Base-by-base conservation (phyloP, 2,888 invertebrate genomes). In the Cantharis flavilabris region DNA sequence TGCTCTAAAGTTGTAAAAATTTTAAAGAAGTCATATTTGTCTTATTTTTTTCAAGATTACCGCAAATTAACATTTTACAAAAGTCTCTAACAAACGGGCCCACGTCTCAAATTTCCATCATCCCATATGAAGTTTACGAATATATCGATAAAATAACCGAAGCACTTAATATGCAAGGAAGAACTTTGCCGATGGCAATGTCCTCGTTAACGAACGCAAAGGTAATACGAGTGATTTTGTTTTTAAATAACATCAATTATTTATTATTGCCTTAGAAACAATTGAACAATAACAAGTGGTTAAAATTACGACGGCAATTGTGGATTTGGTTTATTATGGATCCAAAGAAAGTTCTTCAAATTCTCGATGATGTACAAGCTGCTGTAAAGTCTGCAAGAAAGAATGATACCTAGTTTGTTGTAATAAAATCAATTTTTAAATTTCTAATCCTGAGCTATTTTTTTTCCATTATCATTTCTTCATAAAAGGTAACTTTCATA, bases 301-400 rank as follows among this genome's bases (percentile, higher is more conserved):
- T 85, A n/a, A 80, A 81, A 13, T 82, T 83, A 71, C 74, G 77
- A 16, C 81, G 84, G 23, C 84, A 84, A 69, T 79, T 86, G 20
- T 82, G 80, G 80, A 81, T 81, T 76, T 79, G 74, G 65, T 81
- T 81, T 62, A 63, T 81, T 3, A n/a, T 69, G 1, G 69, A 77
- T 62, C 81, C 81, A n/a, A 76, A 74, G 13, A 77, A 78, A 71
- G 26, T 81, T 23, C 16, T 76, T 18, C 13, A n/a, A 28, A 64
- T 73, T 14, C 76, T 81, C 11, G 74, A 81, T 9, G 69, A 81
- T 26, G 76, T 81, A 63, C 71, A 76, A 69, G 49, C 30, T 18
- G 77, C 73, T 13, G 69, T 75, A 1, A 72, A 75, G 69, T 23
- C 49, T 20, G 71, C 49, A 14, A 20, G 67, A 18, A 67, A 26